Percentiles rank a stretch among this genome's conserved stretches.
Evolutionary conservation across 2,888 invertebrate genomes (phyloP).

Genomic region (Leucania comma): DNA sequence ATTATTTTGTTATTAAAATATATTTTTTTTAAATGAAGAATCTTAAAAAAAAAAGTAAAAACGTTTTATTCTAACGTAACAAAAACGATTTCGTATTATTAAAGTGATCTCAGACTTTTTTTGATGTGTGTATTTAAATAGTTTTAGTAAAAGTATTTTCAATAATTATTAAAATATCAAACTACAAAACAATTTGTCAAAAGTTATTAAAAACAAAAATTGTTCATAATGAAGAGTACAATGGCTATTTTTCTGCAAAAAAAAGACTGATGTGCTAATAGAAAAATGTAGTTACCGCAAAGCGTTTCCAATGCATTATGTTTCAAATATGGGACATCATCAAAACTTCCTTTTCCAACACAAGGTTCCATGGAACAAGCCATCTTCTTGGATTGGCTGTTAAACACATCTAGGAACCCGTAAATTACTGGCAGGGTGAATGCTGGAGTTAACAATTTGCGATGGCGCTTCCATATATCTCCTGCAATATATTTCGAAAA

Average conservation of each 20-base stretch:
- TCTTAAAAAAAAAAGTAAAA: too few relatives aligned
- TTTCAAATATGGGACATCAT: slow-evolving; percentile 3
- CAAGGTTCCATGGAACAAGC: not conserved
- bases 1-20: too few relatives aligned
- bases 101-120: too few relatives aligned
- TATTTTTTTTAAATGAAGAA: too few relatives aligned
- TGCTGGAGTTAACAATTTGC: slow-evolving; percentile 29
- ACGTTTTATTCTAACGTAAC: too few relatives aligned
- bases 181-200: too few relatives aligned
- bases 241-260: not conserved
- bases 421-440: slow-evolving; percentile 30
- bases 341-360: slow-evolving; percentile 26
- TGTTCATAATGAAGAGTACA: not conserved
- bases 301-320: slow-evolving; percentile 34
- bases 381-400: slow-evolving; percentile 30
- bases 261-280: too few relatives aligned
- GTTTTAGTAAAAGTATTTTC: too few relatives aligned
- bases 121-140: too few relatives aligned
- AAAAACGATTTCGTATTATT: too few relatives aligned
- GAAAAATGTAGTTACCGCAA: slow-evolving; percentile 3
- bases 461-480: slow-evolving; percentile 33
- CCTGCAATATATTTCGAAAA: slow-evolving; percentile 8
- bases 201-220: too few relatives aligned
- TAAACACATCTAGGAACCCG: slow-evolving; percentile 31
- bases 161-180: too few relatives aligned